Conservation (phyloP, 2,113 vertebrate genomes). For the Leptobrachium leishanense region DNA sequence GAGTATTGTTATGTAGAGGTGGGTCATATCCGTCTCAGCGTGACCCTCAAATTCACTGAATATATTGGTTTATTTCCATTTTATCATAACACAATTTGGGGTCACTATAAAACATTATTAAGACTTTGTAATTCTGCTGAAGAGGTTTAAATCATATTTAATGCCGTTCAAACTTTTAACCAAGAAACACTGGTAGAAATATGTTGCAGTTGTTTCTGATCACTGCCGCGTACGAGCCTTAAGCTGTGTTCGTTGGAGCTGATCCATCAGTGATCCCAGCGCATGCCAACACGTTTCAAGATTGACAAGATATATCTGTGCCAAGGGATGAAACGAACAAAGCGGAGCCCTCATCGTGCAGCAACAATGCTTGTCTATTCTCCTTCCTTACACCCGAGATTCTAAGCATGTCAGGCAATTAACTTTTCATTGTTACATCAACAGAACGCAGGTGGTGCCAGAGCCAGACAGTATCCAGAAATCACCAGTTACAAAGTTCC, state of each 20-base stretch:
- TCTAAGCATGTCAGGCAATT: conserved; percentile 54
- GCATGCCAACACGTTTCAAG: conserved; percentile 64
- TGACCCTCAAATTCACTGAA: too few species aligned
- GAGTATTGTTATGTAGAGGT: too few species aligned
- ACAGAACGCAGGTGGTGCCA: conserved; percentile 56
- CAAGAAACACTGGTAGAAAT: background rate
- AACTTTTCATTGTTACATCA: conserved; percentile 57
- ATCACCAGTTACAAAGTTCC: background rate
- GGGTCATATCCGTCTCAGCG: too few species aligned
- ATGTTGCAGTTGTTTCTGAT: background rate
- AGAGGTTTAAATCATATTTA: too few species aligned
- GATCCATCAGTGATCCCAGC: conserved; percentile 61
- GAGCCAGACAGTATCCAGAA: conserved; percentile 15
- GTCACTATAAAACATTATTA: too few species aligned
- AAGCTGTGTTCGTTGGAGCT: conserved; percentile 53
- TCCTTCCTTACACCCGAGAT: conserved; percentile 67
- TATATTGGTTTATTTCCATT: too few species aligned
- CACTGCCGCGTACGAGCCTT: too few species aligned
- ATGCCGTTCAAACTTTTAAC: too few species aligned
- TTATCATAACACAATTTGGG: too few species aligned
- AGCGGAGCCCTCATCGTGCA: conserved; percentile 58
- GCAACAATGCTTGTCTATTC: conserved; percentile 74
- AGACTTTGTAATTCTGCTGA: too few species aligned
- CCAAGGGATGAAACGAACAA: conserved; percentile 63
- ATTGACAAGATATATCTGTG: conserved; percentile 70